Conservation (phyloP, 2,113 vertebrate genomes). For the Lycaon pictus region DNA sequence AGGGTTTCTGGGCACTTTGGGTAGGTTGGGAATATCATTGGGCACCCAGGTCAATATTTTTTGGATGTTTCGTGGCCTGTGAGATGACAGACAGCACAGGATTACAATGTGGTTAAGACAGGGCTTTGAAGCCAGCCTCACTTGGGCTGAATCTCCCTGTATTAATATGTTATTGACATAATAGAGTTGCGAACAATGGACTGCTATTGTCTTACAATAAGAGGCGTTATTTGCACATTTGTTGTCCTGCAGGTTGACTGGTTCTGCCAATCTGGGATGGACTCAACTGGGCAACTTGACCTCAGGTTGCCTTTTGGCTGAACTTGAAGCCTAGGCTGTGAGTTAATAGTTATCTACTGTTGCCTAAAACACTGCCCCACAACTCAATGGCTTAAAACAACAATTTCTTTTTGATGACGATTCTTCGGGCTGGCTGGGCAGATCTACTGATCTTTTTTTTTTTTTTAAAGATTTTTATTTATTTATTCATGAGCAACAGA, state of each 20-base stretch:
- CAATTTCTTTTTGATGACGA: accelerated
- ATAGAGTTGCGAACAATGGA: not conserved
- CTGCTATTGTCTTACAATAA: no score
- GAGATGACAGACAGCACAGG: not conserved
- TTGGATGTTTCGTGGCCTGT: not conserved
- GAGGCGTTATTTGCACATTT: not conserved
- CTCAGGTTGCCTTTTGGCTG: not conserved
- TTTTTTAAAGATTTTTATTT: no score
- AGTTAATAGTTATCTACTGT: not conserved
- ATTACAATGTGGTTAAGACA: no score
- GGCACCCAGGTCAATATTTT: not conserved
- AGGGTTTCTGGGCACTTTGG: not conserved
- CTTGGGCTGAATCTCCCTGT: not conserved
- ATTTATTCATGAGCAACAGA: no score
- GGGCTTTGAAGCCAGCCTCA: not conserved
- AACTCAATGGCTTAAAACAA: not conserved
- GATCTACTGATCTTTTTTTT: not conserved
- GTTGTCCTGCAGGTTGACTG: not conserved
- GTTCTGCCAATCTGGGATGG: not conserved
- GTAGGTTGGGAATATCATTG: not conserved
- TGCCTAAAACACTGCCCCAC: not conserved
- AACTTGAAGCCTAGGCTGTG: not conserved
- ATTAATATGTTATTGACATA: not conserved
- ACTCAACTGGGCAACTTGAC: not conserved
- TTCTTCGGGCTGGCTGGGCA: not conserved